A percentile compares a stretch with the other conserved stretches of the same genome.
Conservation (phyloP, 2,888 invertebrate genomes). For the Aspidapion aeneum region DNA sequence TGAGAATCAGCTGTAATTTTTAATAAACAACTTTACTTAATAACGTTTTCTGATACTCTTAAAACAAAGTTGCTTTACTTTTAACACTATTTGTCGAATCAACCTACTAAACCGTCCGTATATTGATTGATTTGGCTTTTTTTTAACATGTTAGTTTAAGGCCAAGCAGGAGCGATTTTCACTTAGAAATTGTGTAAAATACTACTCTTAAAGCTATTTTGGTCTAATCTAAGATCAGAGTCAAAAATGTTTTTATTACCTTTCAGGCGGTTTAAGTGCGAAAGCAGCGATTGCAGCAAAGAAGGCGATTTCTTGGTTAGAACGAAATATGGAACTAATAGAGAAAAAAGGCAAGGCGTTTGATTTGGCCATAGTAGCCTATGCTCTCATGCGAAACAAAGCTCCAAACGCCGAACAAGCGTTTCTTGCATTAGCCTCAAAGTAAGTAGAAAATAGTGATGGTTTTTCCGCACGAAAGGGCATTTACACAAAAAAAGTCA, state of each 20-base stretch:
- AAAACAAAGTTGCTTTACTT: no score
- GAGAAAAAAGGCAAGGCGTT: conserved; percentile 71
- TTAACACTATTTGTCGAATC: no score
- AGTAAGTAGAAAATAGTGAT: conserved; percentile 32
- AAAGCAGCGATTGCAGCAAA: conserved; percentile 73
- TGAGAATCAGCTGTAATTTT: no score
- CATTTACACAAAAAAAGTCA: no score
- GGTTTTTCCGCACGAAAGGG: no score
- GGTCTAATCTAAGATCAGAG: no score
- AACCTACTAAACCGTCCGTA: no score
- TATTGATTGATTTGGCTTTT: no score
- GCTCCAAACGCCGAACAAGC: conserved; percentile 85
- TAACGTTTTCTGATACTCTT: no score
- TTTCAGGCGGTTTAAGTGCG: conserved; percentile 62
- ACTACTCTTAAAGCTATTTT: not conserved
- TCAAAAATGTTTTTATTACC: not conserved
- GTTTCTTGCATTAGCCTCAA: conserved; percentile 62
- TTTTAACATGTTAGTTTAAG: no score
- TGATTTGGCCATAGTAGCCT: conserved; percentile 84
- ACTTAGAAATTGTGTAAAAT: not conserved
- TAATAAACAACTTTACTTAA: no score
- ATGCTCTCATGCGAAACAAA: conserved; percentile 79
- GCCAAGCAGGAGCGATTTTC: no score
- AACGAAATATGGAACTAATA: conserved; percentile 74
- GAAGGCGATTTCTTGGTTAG: conserved; percentile 75